Conservation (phyloP, 2,113 vertebrate species). For the Dasyornis broadbenti region DNA sequence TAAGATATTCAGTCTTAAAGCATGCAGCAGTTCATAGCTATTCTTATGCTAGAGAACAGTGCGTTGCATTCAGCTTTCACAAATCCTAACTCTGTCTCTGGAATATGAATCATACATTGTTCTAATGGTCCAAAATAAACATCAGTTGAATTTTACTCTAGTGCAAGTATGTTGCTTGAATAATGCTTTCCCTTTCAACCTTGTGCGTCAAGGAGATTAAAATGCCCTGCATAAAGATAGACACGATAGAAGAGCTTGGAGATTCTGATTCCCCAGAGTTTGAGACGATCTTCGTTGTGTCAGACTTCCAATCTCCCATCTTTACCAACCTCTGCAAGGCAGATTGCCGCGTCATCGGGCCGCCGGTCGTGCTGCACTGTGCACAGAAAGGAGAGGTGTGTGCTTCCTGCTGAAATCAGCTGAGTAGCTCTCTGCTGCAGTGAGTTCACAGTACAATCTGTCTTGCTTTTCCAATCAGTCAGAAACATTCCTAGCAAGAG, state of each 20-base stretch:
- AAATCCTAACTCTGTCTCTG: not conserved
- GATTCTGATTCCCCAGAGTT: slow-evolving; percentile 84
- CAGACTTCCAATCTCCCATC: slow-evolving; percentile 81
- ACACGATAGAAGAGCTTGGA: slow-evolving; percentile 80
- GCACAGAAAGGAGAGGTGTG: slow-evolving; percentile 84
- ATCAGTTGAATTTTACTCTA: not conserved
- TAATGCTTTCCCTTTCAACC: slow-evolving; percentile 15
- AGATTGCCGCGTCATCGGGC: slow-evolving; percentile 88
- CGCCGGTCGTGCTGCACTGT: slow-evolving; percentile 86
- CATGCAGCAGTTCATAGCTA: slow-evolving; percentile 16
- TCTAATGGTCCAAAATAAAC: not conserved
- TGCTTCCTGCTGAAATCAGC: not conserved
- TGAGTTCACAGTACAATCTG: not conserved
- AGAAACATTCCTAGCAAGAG: not conserved
- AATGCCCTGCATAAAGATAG: slow-evolving; percentile 78
- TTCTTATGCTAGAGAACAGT: not conserved
- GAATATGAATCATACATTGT: not conserved
- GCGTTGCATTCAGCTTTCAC: not conserved
- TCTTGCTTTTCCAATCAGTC: not conserved
- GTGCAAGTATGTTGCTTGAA: not conserved
- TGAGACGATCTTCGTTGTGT: slow-evolving; percentile 86
- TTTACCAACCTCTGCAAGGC: slow-evolving; percentile 84
- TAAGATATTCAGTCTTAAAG: not conserved
- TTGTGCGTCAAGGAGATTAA: slow-evolving; percentile 83
- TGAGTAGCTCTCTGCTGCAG: not conserved